Percentiles rank a stretch among this genome's conserved stretches.
Conservation (phyloP, 2,113 vertebrate genomes). For the Brachyhypopomus gauderio region DNA sequence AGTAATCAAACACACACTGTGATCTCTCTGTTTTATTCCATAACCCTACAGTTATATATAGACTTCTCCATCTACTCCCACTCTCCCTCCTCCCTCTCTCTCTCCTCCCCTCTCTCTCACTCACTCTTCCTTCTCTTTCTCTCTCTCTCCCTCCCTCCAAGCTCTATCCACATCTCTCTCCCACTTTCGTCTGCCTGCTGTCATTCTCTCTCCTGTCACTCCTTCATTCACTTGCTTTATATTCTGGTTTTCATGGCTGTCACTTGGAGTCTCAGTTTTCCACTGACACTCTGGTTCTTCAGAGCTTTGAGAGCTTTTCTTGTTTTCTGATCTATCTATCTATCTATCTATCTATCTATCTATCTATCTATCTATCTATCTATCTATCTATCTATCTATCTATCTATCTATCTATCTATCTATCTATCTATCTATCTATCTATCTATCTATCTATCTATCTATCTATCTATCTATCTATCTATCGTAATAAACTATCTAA, state of each 20-base stretch:
- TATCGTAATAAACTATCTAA: too few relatives aligned
- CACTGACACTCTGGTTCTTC: constrained; percentile 6
- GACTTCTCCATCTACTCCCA: constrained; percentile 55
- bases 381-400: not conserved
- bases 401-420: not conserved
- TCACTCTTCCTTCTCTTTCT: constrained; percentile 12
- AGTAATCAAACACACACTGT: constrained; percentile 54
- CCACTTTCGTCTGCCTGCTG: constrained; percentile 32
- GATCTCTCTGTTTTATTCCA: constrained; percentile 49
- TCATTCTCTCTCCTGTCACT: constrained; percentile 50
- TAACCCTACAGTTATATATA: constrained; percentile 56
- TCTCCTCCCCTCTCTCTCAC: constrained; percentile 11
- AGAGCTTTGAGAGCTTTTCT: not conserved
- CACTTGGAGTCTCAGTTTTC: constrained; percentile 33
- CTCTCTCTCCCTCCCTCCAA: constrained; percentile 5
- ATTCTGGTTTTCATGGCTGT: constrained; percentile 49
- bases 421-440: not conserved
- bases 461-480: not conserved
- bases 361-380: not conserved
- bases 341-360: not conserved
- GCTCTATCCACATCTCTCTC: constrained; percentile 2
- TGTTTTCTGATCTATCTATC: not conserved
- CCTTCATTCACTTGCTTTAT: constrained; percentile 50
- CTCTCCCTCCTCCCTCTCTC: constrained; percentile 42
- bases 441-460: not conserved